These are phyloP conservation scores for Notocelia uddmanniana DNA, from an alignment of 2,888 invertebrate genomes.

Conservation along the genomic window DNA sequence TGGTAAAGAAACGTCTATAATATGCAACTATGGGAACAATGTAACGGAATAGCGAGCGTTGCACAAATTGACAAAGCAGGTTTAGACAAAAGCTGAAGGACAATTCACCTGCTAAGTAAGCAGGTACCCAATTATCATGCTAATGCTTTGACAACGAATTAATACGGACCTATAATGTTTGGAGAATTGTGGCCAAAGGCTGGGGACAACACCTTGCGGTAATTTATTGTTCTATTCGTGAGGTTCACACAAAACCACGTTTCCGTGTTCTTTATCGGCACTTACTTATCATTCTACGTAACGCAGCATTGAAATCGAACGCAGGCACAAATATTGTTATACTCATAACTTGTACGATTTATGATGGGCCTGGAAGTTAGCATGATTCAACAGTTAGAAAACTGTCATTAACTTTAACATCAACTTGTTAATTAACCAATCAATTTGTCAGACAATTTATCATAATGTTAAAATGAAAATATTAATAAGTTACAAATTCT, in stretches of 20 bases:
- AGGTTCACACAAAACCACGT: constrained; percentile 75
- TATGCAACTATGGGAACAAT: constrained; percentile 63
- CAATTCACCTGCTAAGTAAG: constrained; percentile 75
- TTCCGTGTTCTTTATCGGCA: constrained; percentile 82
- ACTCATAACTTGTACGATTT: not conserved
- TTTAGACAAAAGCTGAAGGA: constrained; percentile 61
- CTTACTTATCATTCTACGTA: constrained; percentile 75
- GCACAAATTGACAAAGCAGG: constrained; percentile 73
- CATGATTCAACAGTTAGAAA: too few relatives aligned
- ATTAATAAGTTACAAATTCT: too few relatives aligned
- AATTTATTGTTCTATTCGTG: constrained; percentile 80
- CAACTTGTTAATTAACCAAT: too few relatives aligned
- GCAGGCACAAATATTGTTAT: constrained; percentile 43
- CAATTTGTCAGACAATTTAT: too few relatives aligned
- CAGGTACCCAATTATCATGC: constrained; percentile 84
- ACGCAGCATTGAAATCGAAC: constrained; percentile 61
- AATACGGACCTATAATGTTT: constrained; percentile 73
- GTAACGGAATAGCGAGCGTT: constrained; percentile 57
- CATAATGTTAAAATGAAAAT: too few relatives aligned
- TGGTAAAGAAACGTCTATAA: constrained; percentile 56
- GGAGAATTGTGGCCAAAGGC: constrained; percentile 78
- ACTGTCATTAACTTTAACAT: too few relatives aligned
- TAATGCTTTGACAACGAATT: constrained; percentile 76
- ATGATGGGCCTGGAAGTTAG: too few relatives aligned
- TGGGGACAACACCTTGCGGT: constrained; percentile 79